These are phyloP conservation scores for Ligdia adustata DNA, from an alignment of 2,888 invertebrate species.

Conservation along the genomic window DNA sequence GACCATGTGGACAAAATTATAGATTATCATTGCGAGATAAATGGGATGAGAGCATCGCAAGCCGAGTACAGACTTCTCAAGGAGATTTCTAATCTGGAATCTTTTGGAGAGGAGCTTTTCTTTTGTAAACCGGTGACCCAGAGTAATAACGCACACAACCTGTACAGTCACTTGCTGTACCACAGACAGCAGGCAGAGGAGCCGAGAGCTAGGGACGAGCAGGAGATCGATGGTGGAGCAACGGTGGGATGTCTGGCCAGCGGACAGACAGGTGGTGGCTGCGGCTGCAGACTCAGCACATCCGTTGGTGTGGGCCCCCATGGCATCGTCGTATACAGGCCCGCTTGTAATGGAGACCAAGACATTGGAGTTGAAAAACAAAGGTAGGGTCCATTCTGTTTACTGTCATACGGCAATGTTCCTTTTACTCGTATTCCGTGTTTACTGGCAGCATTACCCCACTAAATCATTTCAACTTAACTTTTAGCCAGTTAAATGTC, in stretches of 20 bases:
- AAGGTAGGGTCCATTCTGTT: too few species aligned
- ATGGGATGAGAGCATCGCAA: slow-evolving; percentile 88
- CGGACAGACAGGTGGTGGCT: slow-evolving; percentile 71
- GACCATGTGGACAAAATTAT: slow-evolving; percentile 86
- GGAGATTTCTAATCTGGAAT: slow-evolving; percentile 90
- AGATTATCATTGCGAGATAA: slow-evolving; percentile 85
- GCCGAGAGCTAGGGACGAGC: slow-evolving; percentile 69
- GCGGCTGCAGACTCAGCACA: slow-evolving; percentile 76
- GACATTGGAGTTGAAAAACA: slow-evolving; percentile 86
- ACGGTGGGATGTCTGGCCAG: slow-evolving; percentile 75
- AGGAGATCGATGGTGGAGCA: slow-evolving; percentile 74
- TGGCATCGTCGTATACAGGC: slow-evolving; percentile 89
- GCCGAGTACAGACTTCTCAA: slow-evolving; percentile 94
- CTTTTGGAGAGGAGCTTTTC: slow-evolving; percentile 94
- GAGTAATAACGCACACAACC: slow-evolving; percentile 87
- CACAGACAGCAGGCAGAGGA: slow-evolving; percentile 84
- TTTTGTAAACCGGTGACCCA: slow-evolving; percentile 86
- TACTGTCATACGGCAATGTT: too few species aligned
- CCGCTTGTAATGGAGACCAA: slow-evolving; percentile 80
- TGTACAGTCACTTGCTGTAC: slow-evolving; percentile 88
- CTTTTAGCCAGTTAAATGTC: too few species aligned
- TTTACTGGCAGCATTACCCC: too few species aligned
- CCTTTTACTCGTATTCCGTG: too few species aligned
- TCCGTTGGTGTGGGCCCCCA: slow-evolving; percentile 92
- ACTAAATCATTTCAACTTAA: too few species aligned